Evolutionary conservation across 1,140 invertebrate genomes (phyloP), one percentile per base, ranked within the genome.

Genomic region (Acromyrmex heyeri): DNA sequence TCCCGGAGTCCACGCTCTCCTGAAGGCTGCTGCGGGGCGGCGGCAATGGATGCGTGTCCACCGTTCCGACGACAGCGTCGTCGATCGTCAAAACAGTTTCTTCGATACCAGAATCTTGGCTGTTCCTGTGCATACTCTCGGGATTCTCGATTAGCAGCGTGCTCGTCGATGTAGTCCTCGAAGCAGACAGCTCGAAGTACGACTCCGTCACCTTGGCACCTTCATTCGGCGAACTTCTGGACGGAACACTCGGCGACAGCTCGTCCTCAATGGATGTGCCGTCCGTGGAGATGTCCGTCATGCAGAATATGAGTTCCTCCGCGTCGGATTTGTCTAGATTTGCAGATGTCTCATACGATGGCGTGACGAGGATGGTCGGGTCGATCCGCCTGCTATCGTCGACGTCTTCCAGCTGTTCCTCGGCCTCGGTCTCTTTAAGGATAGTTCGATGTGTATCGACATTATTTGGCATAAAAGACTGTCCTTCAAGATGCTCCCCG

Each of bases 1-100:
- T 93, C 27, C 87, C 91, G 14, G 91, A 92, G 62, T 92, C 90
- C 30, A 92, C 62, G 53, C 90, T 91, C 65, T 92, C 92, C 77
- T 93, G 88, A 34, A 92, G 92, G 21, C 76, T 88, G 38, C 21
- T 87, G 18, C 79, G 79, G 1, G 79, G 30, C 53, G 57, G 34
- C 7, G 73, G 73, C 34, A 44, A n/a, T 1, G 55, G 76, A 4
- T 87, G 78, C 27, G 24, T 48, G 18, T 59, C 85, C 7, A 83
- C 64, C 24, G 88, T 79, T 8, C 14, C 61, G 5, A 50, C 61
- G 16, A 64, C 21, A n/a, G 76, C 59, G 24, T 91, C 88, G 21
- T 89, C 88, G 3, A 69, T 18, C 18, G 91, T 78, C 10, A 86
- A 50, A 21, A 69, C 86, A 1, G 85, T 85, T 14, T 91, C 85